A percentile compares a stretch with the other conserved stretches of the same genome.
These are phyloP conservation scores for Rhodinocichla rosea DNA, from an alignment of 2,113 vertebrate genomes.

Conservation along the genomic window DNA sequence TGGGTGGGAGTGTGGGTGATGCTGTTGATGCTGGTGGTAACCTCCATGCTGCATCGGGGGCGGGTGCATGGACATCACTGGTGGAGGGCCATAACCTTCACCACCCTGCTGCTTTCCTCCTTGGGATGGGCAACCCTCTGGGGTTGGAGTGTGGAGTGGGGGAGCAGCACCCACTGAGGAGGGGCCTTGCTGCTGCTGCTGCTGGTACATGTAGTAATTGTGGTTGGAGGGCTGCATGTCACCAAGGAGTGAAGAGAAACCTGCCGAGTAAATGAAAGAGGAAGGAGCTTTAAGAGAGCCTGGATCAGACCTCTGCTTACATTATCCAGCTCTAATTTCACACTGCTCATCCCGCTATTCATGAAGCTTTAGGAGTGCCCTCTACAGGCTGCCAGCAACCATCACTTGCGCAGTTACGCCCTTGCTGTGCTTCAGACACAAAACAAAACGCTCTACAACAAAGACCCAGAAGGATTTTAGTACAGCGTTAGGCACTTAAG, in stretches of 20 bases:
- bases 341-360: not conserved
- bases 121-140: constrained; percentile 75
- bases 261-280: not conserved
- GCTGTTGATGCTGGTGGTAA: constrained; percentile 75
- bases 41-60: constrained; percentile 73
- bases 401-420: not conserved
- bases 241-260: constrained; percentile 78
- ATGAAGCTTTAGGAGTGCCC: not conserved
- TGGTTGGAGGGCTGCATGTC: constrained; percentile 80
- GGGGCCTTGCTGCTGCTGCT: constrained; percentile 72
- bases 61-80: constrained; percentile 77
- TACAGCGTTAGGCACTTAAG: not conserved
- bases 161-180: constrained; percentile 65
- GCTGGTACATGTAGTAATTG: constrained; percentile 83
- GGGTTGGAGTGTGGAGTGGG: constrained; percentile 87
- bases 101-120: constrained; percentile 70
- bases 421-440: not conserved
- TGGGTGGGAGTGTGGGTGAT: constrained; percentile 72
- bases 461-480: not conserved
- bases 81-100: constrained; percentile 70
- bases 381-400: constrained; percentile 7
- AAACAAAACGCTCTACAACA: not conserved
- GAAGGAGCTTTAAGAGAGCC: not conserved
- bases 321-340: not conserved
- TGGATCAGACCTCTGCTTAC: not conserved